phyloP scores from a whole-genome alignment of 2,113 vertebrate species.

The Ailurus styani region DNA sequence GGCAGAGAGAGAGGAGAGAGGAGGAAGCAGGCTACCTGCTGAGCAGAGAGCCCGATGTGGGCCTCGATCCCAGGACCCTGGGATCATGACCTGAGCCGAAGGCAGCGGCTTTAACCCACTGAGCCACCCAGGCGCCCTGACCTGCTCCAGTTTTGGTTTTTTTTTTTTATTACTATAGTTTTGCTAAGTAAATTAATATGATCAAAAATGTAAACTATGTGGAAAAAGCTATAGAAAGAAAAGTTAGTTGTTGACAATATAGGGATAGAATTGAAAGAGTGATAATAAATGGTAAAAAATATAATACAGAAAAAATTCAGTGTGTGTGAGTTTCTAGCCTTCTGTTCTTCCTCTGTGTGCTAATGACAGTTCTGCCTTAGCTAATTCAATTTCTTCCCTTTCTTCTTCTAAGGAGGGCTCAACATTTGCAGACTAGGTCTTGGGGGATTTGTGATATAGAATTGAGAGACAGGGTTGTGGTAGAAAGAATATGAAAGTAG shows the following conservation, averaged over 20 bases:
- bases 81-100: too few species aligned
- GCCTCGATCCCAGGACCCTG: too few species aligned
- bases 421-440: background rate
- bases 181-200: conserved; percentile 2
- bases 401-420: background rate
- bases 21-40: too few species aligned
- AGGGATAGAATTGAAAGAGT: background rate
- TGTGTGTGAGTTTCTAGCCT: background rate
- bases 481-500: background rate
- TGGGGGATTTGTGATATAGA: background rate
- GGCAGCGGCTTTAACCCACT: too few species aligned
- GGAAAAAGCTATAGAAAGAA: background rate
- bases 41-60: too few species aligned
- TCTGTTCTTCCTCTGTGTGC: background rate
- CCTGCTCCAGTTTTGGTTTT: background rate
- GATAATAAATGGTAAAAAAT: background rate
- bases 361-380: conserved; percentile 6
- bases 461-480: background rate
- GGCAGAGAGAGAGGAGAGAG: too few species aligned
- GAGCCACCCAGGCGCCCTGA: too few species aligned
- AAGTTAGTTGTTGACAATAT: background rate
- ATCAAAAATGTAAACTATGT: background rate
- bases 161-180: background rate
- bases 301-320: background rate
- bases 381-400: conserved; percentile 9